A percentile compares a stretch with the other conserved stretches of the same genome.
Evolutionary conservation across 2,113 vertebrate genomes (phyloP).

Genomic region (Dissostichus mawsoni): DNA sequence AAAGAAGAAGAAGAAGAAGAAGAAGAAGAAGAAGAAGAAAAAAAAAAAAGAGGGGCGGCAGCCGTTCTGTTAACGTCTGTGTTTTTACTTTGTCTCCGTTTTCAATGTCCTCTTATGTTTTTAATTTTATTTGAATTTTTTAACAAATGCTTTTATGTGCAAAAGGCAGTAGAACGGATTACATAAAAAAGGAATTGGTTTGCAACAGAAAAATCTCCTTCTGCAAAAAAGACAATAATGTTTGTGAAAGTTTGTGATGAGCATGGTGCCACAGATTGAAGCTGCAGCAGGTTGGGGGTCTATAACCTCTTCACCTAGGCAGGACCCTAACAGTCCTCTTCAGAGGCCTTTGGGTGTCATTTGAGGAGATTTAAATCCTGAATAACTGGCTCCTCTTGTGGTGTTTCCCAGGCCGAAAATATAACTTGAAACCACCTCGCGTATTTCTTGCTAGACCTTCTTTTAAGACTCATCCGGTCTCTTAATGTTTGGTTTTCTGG

Average conservation of each 20-base stretch:
- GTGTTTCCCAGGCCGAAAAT: constrained; percentile 38
- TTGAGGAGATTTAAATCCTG: constrained; percentile 52
- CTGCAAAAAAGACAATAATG: constrained; percentile 21
- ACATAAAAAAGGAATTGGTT: constrained; percentile 39
- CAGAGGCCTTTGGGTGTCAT: constrained; percentile 14
- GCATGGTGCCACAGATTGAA: neutral
- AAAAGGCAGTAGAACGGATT: constrained; percentile 69
- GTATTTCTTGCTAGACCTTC: constrained; percentile 6
- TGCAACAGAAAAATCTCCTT: constrained; percentile 33
- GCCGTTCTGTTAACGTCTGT: constrained; percentile 60
- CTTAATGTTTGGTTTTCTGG: constrained; percentile 20
- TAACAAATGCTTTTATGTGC: constrained; percentile 70
- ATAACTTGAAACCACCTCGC: constrained; percentile 45
- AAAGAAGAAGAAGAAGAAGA: too few relatives aligned
- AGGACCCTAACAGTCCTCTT: constrained; percentile 43
- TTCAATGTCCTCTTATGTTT: constrained; percentile 56
- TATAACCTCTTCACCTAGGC: constrained; percentile 28
- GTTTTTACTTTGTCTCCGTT: constrained; percentile 58
- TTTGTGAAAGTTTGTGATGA: constrained; percentile 7
- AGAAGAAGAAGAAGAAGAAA: constrained; percentile 2
- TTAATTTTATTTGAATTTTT: constrained; percentile 70
- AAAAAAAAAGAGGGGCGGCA: constrained; percentile 34
- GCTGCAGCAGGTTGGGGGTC: constrained; percentile 34
- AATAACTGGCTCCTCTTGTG: constrained; percentile 66
- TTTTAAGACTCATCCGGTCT: neutral